Evolutionary conservation across 1,140 invertebrate species (phyloP), one percentile per base, ranked within the genome.

Genomic region (Rhynchophorus ferrugineus): DNA sequence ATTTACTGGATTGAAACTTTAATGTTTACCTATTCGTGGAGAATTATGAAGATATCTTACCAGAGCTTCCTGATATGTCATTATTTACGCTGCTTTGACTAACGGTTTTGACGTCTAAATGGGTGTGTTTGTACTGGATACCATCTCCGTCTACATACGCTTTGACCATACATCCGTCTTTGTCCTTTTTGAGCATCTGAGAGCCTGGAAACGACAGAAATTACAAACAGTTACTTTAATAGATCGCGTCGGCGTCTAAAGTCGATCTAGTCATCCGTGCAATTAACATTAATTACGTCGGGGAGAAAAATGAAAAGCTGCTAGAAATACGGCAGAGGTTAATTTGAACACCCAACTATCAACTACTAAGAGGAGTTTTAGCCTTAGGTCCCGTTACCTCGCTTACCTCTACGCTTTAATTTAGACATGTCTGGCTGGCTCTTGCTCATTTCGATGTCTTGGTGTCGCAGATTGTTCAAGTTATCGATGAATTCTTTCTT

Each of bases 131-230:
- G 44, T 68, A 68, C 42, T 56, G 58, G 20, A 68, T 49, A 16
- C 66, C 66, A 54, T 68, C 66, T 8, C 46, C 34, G 44, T 65
- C 65, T 3, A 62, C 41, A 49, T 68, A 68, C 7, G 60, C 58
- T 21, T 61, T 61, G 21, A 61, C 55, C 6, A 58, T 56, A 39
- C 55, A 57, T 8, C 67, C 67, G 18, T 72, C 65, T 3, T 63
- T 60, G n/a, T 71, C 60, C 18, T 69, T 67, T 24, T 61, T 61
- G 3, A 65, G 35, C 13, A 61, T 36, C 45, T 62, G 61, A 7
- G 59, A 61, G 36, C 58, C 58, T 60, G 54, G 13, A 56, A 56
- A n/a, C n/a, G n/a, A n/a, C n/a, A n/a, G n/a, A n/a, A n/a, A n/a
- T n/a, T n/a, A n/a, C n/a, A n/a, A n/a, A n/a, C n/a, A n/a, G n/a